Conservation (phyloP, 2,113 vertebrate species). For the Bos javanicus region DNA sequence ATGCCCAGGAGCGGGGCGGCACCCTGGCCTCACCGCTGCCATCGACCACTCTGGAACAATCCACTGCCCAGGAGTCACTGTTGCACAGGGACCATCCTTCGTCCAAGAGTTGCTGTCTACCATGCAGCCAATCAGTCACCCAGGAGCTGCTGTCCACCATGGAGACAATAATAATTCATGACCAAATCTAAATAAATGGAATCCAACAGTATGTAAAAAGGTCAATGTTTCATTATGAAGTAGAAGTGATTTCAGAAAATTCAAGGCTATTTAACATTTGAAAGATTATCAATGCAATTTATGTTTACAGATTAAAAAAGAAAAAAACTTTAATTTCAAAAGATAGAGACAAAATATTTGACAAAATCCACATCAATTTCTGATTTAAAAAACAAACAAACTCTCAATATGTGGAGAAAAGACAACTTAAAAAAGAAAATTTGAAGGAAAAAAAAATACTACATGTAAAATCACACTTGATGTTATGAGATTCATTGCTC, state of each 20-base stretch:
- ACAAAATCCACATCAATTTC: not conserved
- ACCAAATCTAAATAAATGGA: not conserved
- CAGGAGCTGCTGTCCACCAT: rapidly evolving
- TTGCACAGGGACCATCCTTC: not conserved
- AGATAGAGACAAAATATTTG: not conserved
- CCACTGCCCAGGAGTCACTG: not conserved
- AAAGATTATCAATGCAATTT: not conserved
- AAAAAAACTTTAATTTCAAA: not conserved
- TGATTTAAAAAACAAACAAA: not conserved
- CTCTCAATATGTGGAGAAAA: not conserved
- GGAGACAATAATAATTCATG: not conserved
- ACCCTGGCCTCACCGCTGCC: not conserved
- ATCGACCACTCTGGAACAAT: not conserved
- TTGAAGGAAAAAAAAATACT: not conserved
- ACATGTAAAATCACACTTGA: not conserved
- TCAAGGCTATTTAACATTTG: not conserved
- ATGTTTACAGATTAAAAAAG: not conserved
- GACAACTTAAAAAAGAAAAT: not conserved
- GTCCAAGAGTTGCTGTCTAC: not conserved
- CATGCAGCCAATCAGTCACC: not conserved
- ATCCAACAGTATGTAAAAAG: not conserved
- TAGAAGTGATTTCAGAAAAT: not conserved
- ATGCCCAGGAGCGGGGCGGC: rapidly evolving
- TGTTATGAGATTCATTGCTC: not conserved
- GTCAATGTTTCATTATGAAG: not conserved